Evolutionary conservation across 2,888 invertebrate genomes (phyloP).

Genomic region (Melinaea menophilus): DNA sequence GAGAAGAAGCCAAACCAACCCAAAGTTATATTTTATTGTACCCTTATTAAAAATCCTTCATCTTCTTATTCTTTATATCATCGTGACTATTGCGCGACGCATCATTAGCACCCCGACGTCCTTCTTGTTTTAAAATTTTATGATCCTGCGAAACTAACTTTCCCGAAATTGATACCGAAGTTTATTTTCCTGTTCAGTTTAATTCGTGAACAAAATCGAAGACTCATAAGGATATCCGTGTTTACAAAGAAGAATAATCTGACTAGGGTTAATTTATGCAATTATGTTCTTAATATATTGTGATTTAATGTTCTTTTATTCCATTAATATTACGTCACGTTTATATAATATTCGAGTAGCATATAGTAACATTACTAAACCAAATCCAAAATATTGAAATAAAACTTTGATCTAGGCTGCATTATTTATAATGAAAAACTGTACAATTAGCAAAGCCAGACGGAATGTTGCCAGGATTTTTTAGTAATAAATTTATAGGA

Average conservation of each 20-base stretch:
- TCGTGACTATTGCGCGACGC: too few species aligned
- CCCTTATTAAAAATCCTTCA: too few species aligned
- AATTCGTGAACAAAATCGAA: slow-evolving; percentile 1
- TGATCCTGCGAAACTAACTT: slow-evolving; percentile 62
- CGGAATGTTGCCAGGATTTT: slow-evolving; percentile 45
- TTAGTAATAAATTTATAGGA: slow-evolving; percentile 70
- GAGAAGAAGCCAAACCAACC: too few species aligned
- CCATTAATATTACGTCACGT: too few species aligned
- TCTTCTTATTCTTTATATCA: too few species aligned
- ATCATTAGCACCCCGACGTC: slow-evolving; percentile 47
- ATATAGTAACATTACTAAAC: too few species aligned
- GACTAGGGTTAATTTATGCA: background rate
- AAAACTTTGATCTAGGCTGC: too few species aligned
- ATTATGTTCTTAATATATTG: background rate
- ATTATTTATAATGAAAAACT: too few species aligned
- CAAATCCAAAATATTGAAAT: too few species aligned
- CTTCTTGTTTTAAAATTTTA: slow-evolving; percentile 74
- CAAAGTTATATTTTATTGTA: too few species aligned
- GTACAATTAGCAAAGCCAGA: slow-evolving; percentile 49
- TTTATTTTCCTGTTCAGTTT: slow-evolving; percentile 27
- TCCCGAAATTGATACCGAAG: slow-evolving; percentile 59
- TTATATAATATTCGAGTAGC: too few species aligned
- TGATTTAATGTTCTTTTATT: too few species aligned
- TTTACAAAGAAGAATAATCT: background rate
- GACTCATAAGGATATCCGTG: background rate